Conservation (phyloP, 2,113 vertebrate species). For the Eptesicus fuscus region DNA sequence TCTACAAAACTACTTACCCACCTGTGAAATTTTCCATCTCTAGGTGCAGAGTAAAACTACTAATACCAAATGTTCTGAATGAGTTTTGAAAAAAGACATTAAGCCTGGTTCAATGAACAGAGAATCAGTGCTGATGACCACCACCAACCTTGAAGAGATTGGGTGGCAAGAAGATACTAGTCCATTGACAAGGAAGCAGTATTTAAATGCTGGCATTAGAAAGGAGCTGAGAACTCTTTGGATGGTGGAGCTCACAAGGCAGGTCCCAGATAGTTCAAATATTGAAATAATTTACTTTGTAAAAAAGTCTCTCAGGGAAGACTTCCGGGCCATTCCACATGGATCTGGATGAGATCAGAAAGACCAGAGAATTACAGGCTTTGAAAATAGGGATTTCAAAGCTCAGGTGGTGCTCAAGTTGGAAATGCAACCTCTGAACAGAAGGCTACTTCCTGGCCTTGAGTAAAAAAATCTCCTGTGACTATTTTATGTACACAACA, state of each 20-base stretch:
- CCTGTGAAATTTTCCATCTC: slow-evolving; percentile 58
- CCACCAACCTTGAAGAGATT: slow-evolving; percentile 63
- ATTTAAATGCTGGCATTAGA: slow-evolving; percentile 64
- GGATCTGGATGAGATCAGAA: slow-evolving; percentile 60
- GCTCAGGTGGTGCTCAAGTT: slow-evolving; percentile 58
- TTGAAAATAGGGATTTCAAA: slow-evolving; percentile 76
- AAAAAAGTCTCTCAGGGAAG: slow-evolving; percentile 49
- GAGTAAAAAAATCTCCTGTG: slow-evolving; percentile 46
- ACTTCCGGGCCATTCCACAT: slow-evolving; percentile 53
- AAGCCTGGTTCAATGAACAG: slow-evolving; percentile 56
- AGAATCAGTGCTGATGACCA: slow-evolving; percentile 52
- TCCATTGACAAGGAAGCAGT: slow-evolving; percentile 74
- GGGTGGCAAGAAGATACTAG: slow-evolving; percentile 39
- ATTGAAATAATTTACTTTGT: slow-evolving; percentile 67
- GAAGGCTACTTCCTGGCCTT: slow-evolving; percentile 51
- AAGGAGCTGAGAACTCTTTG: slow-evolving; percentile 53
- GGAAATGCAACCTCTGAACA: slow-evolving; percentile 57
- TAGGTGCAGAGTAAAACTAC: slow-evolving; percentile 46
- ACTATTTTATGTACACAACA: slow-evolving; percentile 65
- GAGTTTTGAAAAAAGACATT: slow-evolving; percentile 72
- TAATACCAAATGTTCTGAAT: slow-evolving; percentile 72
- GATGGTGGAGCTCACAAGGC: slow-evolving; percentile 40
- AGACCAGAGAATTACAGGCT: background rate
- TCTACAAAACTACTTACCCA: slow-evolving; percentile 69
- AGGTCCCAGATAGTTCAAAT: slow-evolving; percentile 64